Percentiles rank a stretch among this genome's conserved stretches.
Conservation (phyloP, 2,888 invertebrate genomes). For the Standfussiana lucernea region DNA sequence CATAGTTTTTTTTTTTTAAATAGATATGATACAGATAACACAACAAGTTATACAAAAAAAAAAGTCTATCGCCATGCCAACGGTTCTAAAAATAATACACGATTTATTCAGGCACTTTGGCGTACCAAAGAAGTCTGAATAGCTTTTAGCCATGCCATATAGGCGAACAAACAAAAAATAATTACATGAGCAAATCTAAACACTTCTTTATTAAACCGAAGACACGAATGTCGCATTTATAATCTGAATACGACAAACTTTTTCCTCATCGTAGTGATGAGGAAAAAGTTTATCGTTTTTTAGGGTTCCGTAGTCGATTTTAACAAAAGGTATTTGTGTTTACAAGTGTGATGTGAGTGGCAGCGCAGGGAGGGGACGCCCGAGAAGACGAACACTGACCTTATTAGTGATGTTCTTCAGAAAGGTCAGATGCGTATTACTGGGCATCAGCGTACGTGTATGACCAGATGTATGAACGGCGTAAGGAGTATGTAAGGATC, state of each 20-base stretch:
- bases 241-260: constrained; percentile 8
- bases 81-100: constrained; percentile 6
- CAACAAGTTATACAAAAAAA: too few species aligned
- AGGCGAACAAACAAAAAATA: constrained; percentile 5
- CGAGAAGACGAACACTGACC: too few species aligned
- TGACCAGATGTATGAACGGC: too few species aligned
- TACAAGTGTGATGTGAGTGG: too few species aligned
- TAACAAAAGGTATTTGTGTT: not conserved
- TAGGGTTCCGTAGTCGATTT: constrained; percentile 9
- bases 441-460: too few species aligned
- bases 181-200: not conserved
- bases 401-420: too few species aligned
- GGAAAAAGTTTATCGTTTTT: too few species aligned
- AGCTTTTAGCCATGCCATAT: not conserved
- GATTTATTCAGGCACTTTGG: not conserved
- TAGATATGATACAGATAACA: too few species aligned
- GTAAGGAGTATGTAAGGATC: too few species aligned
- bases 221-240: not conserved
- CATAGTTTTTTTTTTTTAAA: too few species aligned
- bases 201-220: not conserved
- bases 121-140: not conserved
- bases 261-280: constrained; percentile 39
- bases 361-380: too few species aligned
- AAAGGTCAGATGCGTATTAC: too few species aligned
- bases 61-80: not conserved